Conservation (phyloP, 2,113 vertebrate species). For the Falco punctatus region DNA sequence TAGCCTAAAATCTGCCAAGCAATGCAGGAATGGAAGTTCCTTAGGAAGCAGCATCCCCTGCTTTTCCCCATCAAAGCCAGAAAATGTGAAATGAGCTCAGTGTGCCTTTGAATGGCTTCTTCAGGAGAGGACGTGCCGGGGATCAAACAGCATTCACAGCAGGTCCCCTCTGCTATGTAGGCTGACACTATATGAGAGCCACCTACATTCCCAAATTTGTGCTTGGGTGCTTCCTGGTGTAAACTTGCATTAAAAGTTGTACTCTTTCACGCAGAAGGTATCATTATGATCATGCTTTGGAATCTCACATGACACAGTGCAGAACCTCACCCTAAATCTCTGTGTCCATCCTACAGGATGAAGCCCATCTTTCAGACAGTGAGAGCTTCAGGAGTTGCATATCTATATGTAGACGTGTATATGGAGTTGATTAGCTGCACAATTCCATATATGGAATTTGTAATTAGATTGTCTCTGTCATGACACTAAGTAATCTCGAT, state of each 20-base stretch:
- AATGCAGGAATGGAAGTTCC: background rate
- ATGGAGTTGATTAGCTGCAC: background rate
- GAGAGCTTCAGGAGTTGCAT: background rate
- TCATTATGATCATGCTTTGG: background rate
- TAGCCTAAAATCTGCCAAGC: background rate
- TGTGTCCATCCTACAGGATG: background rate
- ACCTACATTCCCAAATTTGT: background rate
- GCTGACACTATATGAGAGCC: background rate
- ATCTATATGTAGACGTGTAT: no score
- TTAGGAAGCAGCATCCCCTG: background rate
- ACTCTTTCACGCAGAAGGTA: background rate
- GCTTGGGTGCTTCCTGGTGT: background rate
- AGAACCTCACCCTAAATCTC: background rate
- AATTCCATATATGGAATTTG: background rate
- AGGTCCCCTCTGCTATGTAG: background rate
- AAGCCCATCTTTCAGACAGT: background rate
- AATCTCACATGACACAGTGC: background rate
- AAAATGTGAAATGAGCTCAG: background rate
- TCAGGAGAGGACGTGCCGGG: background rate
- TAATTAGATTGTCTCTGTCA: background rate
- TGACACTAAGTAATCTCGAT: background rate
- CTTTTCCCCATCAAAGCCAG: background rate
- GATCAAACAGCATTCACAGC: background rate
- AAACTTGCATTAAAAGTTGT: background rate
- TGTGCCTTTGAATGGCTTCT: background rate